These are phyloP conservation scores for Camponotus vicinus DNA, from an alignment of 1,140 invertebrate species.

Conservation along the genomic window DNA sequence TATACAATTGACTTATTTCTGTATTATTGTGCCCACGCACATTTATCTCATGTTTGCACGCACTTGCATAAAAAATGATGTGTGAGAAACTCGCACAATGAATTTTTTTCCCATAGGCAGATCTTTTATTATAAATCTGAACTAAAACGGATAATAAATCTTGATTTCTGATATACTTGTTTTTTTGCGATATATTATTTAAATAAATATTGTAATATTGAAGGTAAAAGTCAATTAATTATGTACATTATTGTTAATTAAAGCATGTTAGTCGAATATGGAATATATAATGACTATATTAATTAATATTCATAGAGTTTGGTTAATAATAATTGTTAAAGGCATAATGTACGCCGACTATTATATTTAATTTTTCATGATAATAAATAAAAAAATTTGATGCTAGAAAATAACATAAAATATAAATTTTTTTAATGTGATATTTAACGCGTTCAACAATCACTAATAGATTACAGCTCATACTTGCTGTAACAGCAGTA, in stretches of 20 bases:
- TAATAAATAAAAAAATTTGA: neutral
- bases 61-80: neutral
- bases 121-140: neutral
- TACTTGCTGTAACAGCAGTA: neutral
- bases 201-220: neutral
- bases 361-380: neutral
- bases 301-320: neutral
- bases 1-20: neutral
- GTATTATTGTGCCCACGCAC: neutral
- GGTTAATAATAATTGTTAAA: neutral
- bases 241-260: neutral
- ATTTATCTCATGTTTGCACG: constrained; percentile 13
- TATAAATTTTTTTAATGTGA: neutral
- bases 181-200: no score
- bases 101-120: neutral
- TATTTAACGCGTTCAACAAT: neutral
- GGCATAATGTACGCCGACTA: no score
- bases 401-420: neutral
- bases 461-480: neutral
- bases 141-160: neutral
- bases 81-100: neutral
- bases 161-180: no score
- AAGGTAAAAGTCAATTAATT: neutral
- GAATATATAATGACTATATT: neutral
- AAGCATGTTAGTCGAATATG: neutral